Conservation (phyloP, 2,113 vertebrate genomes). For the Neomonachus schauinslandi region DNA sequence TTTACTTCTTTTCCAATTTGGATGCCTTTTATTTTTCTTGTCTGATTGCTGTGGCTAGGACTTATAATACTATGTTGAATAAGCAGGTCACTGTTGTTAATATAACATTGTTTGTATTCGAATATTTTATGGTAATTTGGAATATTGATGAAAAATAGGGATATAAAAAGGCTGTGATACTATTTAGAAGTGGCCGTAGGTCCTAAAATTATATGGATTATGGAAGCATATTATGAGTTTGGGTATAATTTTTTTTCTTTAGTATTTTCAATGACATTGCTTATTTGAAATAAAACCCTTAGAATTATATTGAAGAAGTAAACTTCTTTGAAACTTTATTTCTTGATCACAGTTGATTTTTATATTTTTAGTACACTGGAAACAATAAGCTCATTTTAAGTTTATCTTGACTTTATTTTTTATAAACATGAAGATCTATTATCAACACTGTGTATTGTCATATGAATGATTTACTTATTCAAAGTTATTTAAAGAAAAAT, state of each 20-base stretch:
- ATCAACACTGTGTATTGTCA: background rate
- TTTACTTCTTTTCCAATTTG: background rate
- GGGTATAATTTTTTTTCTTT: conserved; percentile 21
- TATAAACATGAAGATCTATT: background rate
- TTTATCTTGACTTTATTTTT: conserved; percentile 23
- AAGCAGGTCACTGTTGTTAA: conserved; percentile 23
- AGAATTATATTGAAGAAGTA: conserved; percentile 40
- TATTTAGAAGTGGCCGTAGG: background rate
- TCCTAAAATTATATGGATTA: conserved; percentile 36
- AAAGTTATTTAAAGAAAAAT: conserved; percentile 7
- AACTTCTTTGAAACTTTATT: background rate
- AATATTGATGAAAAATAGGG: conserved; percentile 17
- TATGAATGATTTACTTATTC: background rate
- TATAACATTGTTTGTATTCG: conserved; percentile 15
- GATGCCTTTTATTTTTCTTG: background rate
- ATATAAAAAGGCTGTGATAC: conserved; percentile 5
- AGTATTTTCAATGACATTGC: conserved; percentile 33
- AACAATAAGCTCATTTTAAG: background rate
- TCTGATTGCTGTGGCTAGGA: background rate
- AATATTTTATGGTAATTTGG: conserved; percentile 8
- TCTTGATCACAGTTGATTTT: conserved; percentile 10
- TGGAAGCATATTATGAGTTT: conserved; percentile 34
- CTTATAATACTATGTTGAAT: background rate
- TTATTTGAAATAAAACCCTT: conserved; percentile 40
- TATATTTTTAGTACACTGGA: background rate